Evolutionary conservation across 2,113 vertebrate species (phyloP).

Genomic region (Callionymus lyra): DNA sequence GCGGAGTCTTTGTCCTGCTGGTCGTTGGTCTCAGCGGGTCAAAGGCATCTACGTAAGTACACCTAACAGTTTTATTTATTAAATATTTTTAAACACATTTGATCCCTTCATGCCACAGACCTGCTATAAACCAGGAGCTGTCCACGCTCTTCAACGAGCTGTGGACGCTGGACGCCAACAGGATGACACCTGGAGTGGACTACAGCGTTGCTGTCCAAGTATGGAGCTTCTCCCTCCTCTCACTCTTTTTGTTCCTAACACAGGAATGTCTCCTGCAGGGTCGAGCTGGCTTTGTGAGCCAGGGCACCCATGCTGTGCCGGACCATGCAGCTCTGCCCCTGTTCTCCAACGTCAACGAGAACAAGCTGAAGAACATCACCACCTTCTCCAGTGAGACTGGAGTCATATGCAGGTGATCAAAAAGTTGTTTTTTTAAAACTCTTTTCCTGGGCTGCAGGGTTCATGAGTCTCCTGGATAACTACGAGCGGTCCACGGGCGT

Average conservation of each 20-base stretch:
- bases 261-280: conserved; percentile 45
- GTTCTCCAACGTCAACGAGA: conserved; percentile 68
- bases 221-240: neutral
- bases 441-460: conserved; percentile 46
- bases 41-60: conserved; percentile 40
- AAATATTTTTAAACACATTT: neutral
- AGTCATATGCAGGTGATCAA: neutral
- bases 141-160: conserved; percentile 73
- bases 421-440: no score
- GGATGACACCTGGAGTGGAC: conserved; percentile 65
- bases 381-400: conserved; percentile 64
- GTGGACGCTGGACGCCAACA: conserved; percentile 71
- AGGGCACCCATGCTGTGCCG: conserved; percentile 46
- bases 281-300: conserved; percentile 58
- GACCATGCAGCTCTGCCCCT: conserved; percentile 62
- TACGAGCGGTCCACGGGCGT: conserved; percentile 69
- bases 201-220: conserved; percentile 76
- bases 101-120: conserved; percentile 14
- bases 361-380: conserved; percentile 55
- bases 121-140: conserved; percentile 65
- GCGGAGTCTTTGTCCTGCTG: conserved; percentile 22
- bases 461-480: conserved; percentile 72
- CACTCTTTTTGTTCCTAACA: neutral
- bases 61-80: neutral
- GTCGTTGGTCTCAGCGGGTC: conserved; percentile 16